Evolutionary conservation across 92 coral and sea anemone genomes (phyloP).

Genomic region (Porites divaricata): DNA sequence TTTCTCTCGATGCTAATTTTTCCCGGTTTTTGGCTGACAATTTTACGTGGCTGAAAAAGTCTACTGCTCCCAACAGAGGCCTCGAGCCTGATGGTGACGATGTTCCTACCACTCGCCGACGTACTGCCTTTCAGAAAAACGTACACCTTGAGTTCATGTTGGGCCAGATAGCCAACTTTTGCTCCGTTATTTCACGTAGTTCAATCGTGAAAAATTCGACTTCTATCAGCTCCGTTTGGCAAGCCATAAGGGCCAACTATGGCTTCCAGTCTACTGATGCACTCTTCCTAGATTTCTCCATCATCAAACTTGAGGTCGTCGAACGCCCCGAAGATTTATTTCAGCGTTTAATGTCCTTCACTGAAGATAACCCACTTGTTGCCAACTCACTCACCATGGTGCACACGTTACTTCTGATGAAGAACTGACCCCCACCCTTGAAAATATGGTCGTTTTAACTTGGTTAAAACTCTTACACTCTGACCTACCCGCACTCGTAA

Average conservation of each 20-base stretch:
- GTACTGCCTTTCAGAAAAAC: conserved; percentile 23
- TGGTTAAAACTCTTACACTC: conserved; percentile 7
- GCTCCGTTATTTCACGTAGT: conserved; percentile 24
- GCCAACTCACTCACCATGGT: conserved; percentile 58
- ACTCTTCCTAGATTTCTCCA: conserved; percentile 45
- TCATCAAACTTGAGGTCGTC: conserved; percentile 41
- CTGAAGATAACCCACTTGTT: conserved; percentile 40
- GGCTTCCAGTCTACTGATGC: conserved; percentile 27
- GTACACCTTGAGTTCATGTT: background rate
- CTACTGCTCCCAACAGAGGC: conserved; percentile 20
- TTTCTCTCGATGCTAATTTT: conserved; percentile 18
- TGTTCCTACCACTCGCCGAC: conserved; percentile 27
- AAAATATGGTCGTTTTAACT: conserved; percentile 42
- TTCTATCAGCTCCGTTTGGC: conserved; percentile 48
- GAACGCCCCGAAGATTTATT: conserved; percentile 52
- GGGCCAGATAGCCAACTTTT: conserved; percentile 51
- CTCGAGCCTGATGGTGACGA: conserved; percentile 14
- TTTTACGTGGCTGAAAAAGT: conserved; percentile 8
- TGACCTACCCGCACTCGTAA: conserved; percentile 39
- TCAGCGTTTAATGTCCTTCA: conserved; percentile 36
- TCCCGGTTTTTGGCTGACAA: conserved; percentile 13
- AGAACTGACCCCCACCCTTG: conserved; percentile 63
- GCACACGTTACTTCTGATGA: conserved; percentile 50
- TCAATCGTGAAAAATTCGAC: conserved; percentile 7
- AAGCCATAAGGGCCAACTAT: conserved; percentile 42